Evolutionary conservation across 2,888 invertebrate species (phyloP).

Genomic region (Bimastos eiseni): DNA sequence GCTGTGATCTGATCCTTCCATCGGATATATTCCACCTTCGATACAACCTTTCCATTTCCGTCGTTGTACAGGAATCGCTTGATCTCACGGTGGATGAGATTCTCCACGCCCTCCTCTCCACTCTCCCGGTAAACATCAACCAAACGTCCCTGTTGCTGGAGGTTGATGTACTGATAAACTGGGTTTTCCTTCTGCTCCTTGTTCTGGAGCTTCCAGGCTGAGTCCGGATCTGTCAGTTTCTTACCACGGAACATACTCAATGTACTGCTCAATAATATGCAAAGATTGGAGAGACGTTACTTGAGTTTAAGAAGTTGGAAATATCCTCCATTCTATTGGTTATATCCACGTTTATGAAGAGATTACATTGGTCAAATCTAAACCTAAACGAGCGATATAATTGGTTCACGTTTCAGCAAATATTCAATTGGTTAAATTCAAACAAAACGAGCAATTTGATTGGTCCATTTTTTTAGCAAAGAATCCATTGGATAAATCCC

Average conservation of each 20-base stretch:
- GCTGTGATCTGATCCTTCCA: conserved; percentile 80
- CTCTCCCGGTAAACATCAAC: conserved; percentile 37
- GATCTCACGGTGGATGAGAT: conserved; percentile 50
- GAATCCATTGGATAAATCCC: too few relatives aligned
- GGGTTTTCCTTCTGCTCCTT: conserved; percentile 54
- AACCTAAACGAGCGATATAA: too few relatives aligned
- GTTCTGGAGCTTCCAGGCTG: conserved; percentile 60
- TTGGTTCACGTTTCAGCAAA: too few relatives aligned
- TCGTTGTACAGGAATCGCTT: conserved; percentile 53
- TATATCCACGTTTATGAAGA: too few relatives aligned
- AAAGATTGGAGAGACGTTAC: neutral
- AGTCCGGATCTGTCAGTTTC: conserved; percentile 48
- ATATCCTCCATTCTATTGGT: neutral
- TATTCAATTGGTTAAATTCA: too few relatives aligned
- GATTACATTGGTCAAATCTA: too few relatives aligned
- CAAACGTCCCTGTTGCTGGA: conserved; percentile 52
- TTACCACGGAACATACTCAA: conserved; percentile 33
- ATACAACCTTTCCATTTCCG: conserved; percentile 52
- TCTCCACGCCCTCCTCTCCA: conserved; percentile 32
- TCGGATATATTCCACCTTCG: conserved; percentile 58
- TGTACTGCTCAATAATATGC: too few relatives aligned
- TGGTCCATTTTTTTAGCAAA: too few relatives aligned
- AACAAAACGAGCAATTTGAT: too few relatives aligned
- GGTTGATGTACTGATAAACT: conserved; percentile 56
- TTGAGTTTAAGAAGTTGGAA: neutral